phyloP scores from a whole-genome alignment of 2,113 vertebrate genomes.

The Atractosteus spatula region DNA sequence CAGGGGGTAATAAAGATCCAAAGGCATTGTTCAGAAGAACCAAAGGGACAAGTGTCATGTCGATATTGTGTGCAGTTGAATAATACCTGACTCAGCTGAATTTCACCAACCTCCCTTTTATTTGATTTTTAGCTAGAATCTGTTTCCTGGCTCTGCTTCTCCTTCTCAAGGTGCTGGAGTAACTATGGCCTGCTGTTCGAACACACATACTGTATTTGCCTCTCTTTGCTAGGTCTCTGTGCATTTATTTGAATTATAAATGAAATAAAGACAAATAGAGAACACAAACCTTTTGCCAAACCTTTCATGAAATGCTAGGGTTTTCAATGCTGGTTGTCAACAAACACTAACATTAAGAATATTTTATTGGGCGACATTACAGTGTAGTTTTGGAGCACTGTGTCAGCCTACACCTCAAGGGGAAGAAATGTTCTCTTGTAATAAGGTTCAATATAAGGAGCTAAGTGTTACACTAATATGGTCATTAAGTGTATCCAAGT shows the following conservation, averaged over 20 bases:
- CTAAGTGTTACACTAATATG: not conserved
- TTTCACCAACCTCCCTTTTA: not conserved
- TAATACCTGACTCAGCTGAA: conserved; percentile 43
- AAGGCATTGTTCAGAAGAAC: conserved; percentile 7
- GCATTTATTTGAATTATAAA: too few species aligned
- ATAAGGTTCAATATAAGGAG: conserved; percentile 4
- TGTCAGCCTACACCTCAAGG: not conserved
- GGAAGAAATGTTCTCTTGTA: not conserved
- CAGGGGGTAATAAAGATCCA: conserved; percentile 24
- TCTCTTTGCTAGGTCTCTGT: too few species aligned
- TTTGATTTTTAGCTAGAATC: not conserved
- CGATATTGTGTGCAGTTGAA: conserved; percentile 47
- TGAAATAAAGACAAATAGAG: too few species aligned
- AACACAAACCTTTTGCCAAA: too few species aligned
- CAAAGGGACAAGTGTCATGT: conserved; percentile 32
- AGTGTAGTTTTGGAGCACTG: not conserved
- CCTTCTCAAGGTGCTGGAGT: not conserved
- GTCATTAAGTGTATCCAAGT: conserved; percentile 3
- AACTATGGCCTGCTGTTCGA: not conserved
- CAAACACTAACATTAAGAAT: not conserved
- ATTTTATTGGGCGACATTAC: not conserved
- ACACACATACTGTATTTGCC: too few species aligned
- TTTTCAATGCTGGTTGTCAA: not conserved
- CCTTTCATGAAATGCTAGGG: too few species aligned
- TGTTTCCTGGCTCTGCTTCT: not conserved